Evolutionary conservation across 2,888 invertebrate genomes (phyloP), one percentile per base, ranked within the genome.

Genomic region (Lithophane socia): DNA sequence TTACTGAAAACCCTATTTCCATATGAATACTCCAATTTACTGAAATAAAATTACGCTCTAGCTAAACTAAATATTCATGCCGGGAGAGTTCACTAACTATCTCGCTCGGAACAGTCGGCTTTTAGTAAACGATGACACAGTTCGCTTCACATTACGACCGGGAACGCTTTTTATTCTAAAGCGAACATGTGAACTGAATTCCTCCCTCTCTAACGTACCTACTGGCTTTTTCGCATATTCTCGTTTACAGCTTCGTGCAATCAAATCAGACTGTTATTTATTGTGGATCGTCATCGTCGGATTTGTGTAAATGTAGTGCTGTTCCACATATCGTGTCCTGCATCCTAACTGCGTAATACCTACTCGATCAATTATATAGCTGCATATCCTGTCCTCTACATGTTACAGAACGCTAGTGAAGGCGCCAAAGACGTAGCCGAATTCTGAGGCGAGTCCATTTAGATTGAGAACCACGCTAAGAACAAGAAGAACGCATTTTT

Each of bases 61-160:
- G 21, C 13, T 72, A 61, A 80, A 80, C 80, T 77, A 70, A 52
- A 80, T 72, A 37, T 77, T 61, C 77, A 80, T 73, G 37, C 7
- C 60, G 2, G 54, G 24, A 16, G 10, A 61, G 80, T 54, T 37
- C 21, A 37, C 24, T 79, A 68, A 68, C 76, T 67, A 67, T 76
- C 42, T 72, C 60, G 9, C 21, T 37, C 1, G 16, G 8, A 73
- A 47, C 73, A 61, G 8, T 21, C 42, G 13, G 61, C 47, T 77
- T 80, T 77, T 63, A 63, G 52, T 73, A 10, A 21, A 47, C 9
- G 24, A 37, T 73, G 60, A 54, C 58, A 52, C 44, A 21, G 52
- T 54, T 54, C 77, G 52, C 37, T 77, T 21, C 61, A 77, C 37
- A 16, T 54, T 61, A 61, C 21, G 29, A 54, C n/a, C 37, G n/a